Base-by-base conservation (phyloP, 1,140 invertebrate species). In the Mycetomoellerius zeteki region DNA sequence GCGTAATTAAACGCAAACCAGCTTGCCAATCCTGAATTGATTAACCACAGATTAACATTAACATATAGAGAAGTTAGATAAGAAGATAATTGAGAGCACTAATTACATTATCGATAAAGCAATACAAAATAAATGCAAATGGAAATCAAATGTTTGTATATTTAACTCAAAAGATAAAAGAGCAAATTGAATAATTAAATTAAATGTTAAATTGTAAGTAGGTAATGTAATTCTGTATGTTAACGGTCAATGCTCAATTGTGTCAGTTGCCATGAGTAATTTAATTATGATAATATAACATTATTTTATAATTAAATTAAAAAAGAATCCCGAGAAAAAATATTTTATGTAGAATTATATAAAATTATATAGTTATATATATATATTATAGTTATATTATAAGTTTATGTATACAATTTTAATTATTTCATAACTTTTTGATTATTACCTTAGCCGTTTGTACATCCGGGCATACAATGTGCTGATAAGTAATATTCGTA, bases 401-500 rank as follows among this genome's bases (percentile, higher is more conserved):
- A n/a, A 30, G 30, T 30, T 43, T 52, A 6, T 21, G 27, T 43
- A 3, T 27, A 67, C 0, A 56, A 3, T 24, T 21, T 64, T 60
- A 71, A 47, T 24, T 3, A 8, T 47, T 73, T 60, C 16, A 77
- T 33, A 43, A 67, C n/a, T 37, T 50, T 21, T 72, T 65, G 3
- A 7, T 77, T 89, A 37, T 67, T 96, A 99, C 99, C 97, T 98
- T 99, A 50, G 99, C 99, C 16, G 97, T 98, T 91, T 98, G 98
- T 27, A 97, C 97, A 95, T 98, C 98, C 14, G 98, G 97, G 93
- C 98, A 99, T 58, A 99, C 97, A 87, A 99, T 97, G 95, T 99
- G 99, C 88, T 99, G 98, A 95, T 99, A 99, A 95, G 98, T 98
- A 92, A 99, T 99, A 95, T 99, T 99, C 89, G 99, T 99, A 94